A percentile compares a stretch with the other conserved stretches of the same genome.
phyloP scores from a whole-genome alignment of 2,113 vertebrate genomes.

The Campylomormyrus numenius region DNA sequence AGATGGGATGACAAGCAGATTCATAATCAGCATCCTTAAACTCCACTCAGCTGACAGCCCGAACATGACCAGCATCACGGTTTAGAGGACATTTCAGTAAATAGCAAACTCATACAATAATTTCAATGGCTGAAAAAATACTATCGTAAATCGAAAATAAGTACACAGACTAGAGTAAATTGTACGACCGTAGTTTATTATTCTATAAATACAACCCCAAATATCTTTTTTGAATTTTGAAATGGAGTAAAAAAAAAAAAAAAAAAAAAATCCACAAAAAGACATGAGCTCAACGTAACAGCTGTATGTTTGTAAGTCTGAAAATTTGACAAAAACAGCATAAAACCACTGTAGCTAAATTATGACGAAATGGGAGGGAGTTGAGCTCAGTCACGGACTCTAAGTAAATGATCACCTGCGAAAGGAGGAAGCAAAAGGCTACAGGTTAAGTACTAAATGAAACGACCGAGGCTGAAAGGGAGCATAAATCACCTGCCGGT shows the following conservation, averaged over 20 bases:
- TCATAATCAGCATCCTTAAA: background rate
- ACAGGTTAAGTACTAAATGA: background rate
- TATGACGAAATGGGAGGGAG: background rate
- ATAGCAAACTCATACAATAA: background rate
- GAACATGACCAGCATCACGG: background rate
- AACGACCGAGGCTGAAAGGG: background rate
- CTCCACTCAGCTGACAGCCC: background rate
- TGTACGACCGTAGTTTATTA: background rate
- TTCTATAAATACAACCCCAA: background rate
- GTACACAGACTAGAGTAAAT: background rate
- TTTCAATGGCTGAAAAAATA: background rate
- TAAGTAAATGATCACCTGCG: background rate
- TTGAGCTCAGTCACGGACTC: background rate
- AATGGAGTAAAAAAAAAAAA: background rate
- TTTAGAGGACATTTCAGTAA: background rate
- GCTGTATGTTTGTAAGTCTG: background rate
- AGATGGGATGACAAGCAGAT: background rate
- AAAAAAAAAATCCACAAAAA: background rate
- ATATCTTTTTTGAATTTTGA: background rate
- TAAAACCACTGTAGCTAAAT: background rate
- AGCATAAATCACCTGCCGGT: background rate
- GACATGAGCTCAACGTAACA: background rate
- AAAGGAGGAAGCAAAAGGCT: background rate
- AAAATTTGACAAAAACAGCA: background rate
- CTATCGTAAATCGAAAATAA: background rate